These are phyloP conservation scores for Creontiades dilutus DNA, from an alignment of 2,888 invertebrate genomes.

Conservation along the genomic window DNA sequence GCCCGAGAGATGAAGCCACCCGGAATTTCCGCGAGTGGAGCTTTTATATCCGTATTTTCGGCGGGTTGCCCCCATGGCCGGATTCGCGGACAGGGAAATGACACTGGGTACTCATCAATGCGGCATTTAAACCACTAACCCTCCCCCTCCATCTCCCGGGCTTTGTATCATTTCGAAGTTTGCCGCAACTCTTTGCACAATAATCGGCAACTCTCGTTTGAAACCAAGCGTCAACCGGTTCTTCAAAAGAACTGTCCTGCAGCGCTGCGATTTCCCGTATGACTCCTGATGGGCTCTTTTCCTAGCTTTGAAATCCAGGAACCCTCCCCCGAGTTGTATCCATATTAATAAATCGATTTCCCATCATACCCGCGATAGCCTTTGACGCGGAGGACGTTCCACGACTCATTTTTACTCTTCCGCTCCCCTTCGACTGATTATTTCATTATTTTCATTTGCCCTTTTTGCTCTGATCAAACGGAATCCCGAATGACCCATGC, in stretches of 20 bases:
- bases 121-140: background rate
- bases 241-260: conserved; percentile 14
- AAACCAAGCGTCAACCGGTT: background rate
- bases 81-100: conserved; percentile 4
- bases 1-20: background rate
- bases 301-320: conserved; percentile 23
- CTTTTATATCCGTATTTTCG: conserved; percentile 40
- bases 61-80: background rate
- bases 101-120: conserved; percentile 38
- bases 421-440: conserved; percentile 7
- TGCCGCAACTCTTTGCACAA: conserved; percentile 44
- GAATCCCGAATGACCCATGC: background rate
- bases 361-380: conserved; percentile 4
- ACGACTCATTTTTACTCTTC: background rate
- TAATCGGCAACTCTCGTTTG: conserved; percentile 30
- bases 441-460: conserved; percentile 50
- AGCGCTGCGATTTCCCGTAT: background rate
- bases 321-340: background rate
- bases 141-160: background rate
- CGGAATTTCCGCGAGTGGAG: background rate
- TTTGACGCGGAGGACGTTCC: conserved; percentile 30
- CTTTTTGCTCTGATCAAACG: conserved; percentile 17
- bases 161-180: conserved; percentile 38
- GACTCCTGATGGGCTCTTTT: conserved; percentile 42
- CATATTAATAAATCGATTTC: conserved; percentile 27